Percentiles rank a stretch among this genome's conserved stretches.
phyloP scores from a whole-genome alignment of 2,113 vertebrate genomes.

The Monopterus albus region DNA sequence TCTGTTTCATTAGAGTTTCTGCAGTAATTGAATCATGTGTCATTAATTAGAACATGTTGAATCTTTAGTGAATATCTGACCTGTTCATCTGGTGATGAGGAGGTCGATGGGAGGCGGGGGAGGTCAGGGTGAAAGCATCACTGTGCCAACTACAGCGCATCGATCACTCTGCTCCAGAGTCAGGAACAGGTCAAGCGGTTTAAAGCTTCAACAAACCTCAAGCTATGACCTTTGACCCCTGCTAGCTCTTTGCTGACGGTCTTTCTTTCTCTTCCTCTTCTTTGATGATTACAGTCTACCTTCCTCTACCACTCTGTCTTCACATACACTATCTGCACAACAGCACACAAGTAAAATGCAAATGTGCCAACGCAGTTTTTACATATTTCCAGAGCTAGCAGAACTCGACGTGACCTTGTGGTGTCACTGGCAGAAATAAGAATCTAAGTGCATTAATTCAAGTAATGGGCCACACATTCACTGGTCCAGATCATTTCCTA shows the following conservation, averaged over 20 bases:
- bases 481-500: too few species aligned
- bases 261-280: not conserved
- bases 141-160: constrained; percentile 32
- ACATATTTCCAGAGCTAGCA: not conserved
- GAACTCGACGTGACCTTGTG: too few species aligned
- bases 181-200: constrained; percentile 57
- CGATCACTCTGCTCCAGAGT: constrained; percentile 33
- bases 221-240: constrained; percentile 58
- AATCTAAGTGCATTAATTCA: too few species aligned
- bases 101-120: too few species aligned
- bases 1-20: not conserved
- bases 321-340: too few species aligned
- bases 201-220: constrained; percentile 58
- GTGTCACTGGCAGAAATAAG: too few species aligned
- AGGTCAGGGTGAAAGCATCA: not conserved
- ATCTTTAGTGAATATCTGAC: constrained; percentile 1
- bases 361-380: too few species aligned
- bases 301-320: not conserved
- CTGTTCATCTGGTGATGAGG: too few species aligned
- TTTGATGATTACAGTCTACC: not conserved
- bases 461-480: too few species aligned
- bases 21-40: not conserved
- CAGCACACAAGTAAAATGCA: too few species aligned
- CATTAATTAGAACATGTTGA: constrained; percentile 2
- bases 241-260: constrained; percentile 20